A percentile compares a stretch with the other conserved stretches of the same genome.
phyloP scores from a whole-genome alignment of 2,113 vertebrate species.

The Lucifuga dentata region DNA sequence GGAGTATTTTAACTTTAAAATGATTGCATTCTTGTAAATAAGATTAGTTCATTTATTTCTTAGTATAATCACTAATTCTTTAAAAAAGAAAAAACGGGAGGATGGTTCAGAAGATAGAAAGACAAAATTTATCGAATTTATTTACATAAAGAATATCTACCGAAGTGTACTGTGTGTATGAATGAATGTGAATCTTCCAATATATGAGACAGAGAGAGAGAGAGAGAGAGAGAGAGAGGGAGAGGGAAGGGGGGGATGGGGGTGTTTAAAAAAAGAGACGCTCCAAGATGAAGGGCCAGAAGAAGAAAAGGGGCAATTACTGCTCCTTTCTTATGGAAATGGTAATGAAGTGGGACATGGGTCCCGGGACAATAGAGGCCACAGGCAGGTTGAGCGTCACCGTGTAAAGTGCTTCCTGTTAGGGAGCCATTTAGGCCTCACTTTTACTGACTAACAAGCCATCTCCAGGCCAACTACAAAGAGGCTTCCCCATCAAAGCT shows the following conservation, averaged over 20 bases:
- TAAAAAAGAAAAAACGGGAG: too few species aligned
- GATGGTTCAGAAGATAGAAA: too few species aligned
- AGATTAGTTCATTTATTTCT: background rate
- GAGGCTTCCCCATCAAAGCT: slow-evolving; percentile 84
- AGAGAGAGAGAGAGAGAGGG: slow-evolving; percentile 27
- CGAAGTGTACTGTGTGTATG: background rate
- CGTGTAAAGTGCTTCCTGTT: slow-evolving; percentile 87
- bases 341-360: slow-evolving; percentile 85
- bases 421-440: slow-evolving; percentile 84
- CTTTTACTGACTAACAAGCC: slow-evolving; percentile 88
- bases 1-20: too few species aligned
- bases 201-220: slow-evolving; percentile 24
- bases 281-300: slow-evolving; percentile 82
- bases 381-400: slow-evolving; percentile 82
- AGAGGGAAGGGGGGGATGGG: slow-evolving; percentile 28
- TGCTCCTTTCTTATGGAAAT: slow-evolving; percentile 87
- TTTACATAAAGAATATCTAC: too few species aligned
- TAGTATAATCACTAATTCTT: too few species aligned
- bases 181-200: background rate
- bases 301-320: slow-evolving; percentile 86
- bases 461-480: slow-evolving; percentile 85
- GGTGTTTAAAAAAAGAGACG: slow-evolving; percentile 55
- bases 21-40: background rate
- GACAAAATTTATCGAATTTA: too few species aligned
- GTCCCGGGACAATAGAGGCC: slow-evolving; percentile 79